These are phyloP conservation scores for Drosophila incognita DNA, from an alignment of 2,888 invertebrate genomes.

Conservation along the genomic window DNA sequence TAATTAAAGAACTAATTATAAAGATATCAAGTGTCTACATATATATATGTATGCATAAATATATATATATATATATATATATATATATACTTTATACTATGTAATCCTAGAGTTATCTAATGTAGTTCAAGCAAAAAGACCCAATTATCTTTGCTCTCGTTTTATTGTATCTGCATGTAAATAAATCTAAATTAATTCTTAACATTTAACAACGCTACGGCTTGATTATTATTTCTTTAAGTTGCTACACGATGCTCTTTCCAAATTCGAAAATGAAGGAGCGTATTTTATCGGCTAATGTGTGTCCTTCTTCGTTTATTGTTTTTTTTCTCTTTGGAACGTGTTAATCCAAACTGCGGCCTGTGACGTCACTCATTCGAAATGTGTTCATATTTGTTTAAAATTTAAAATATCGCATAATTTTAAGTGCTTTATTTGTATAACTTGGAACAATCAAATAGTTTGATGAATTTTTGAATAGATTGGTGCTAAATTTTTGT, in stretches of 20 bases:
- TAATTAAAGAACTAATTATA: slow-evolving; percentile 65
- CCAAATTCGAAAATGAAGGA: slow-evolving; percentile 15
- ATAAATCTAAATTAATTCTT: slow-evolving; percentile 74
- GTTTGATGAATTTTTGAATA: slow-evolving; percentile 83
- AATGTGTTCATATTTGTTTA: slow-evolving; percentile 71
- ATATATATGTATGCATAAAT: slow-evolving; percentile 40
- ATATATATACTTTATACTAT: slow-evolving; percentile 28
- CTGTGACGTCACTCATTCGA: slow-evolving; percentile 36
- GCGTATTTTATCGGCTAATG: slow-evolving; percentile 7
- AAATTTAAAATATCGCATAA: slow-evolving; percentile 51
- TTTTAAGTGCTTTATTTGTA: slow-evolving; percentile 78
- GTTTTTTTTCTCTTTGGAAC: slow-evolving; percentile 20
- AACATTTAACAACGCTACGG: slow-evolving; percentile 61
- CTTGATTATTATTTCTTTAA: slow-evolving; percentile 71
- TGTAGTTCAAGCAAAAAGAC: slow-evolving; percentile 77
- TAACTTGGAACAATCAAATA: slow-evolving; percentile 82
- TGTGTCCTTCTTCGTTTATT: slow-evolving; percentile 3
- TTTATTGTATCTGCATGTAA: slow-evolving; percentile 79
- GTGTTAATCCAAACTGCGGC: slow-evolving; percentile 28
- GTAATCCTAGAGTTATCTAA: slow-evolving; percentile 69
- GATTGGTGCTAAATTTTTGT: slow-evolving; percentile 82
- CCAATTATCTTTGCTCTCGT: slow-evolving; percentile 69
- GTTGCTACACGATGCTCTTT: slow-evolving; percentile 42
- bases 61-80: slow-evolving; percentile 32
- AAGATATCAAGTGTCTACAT: slow-evolving; percentile 48